Evolutionary conservation across 1,140 invertebrate species (phyloP).

Genomic region (Aphaenogaster ashmeadi): DNA sequence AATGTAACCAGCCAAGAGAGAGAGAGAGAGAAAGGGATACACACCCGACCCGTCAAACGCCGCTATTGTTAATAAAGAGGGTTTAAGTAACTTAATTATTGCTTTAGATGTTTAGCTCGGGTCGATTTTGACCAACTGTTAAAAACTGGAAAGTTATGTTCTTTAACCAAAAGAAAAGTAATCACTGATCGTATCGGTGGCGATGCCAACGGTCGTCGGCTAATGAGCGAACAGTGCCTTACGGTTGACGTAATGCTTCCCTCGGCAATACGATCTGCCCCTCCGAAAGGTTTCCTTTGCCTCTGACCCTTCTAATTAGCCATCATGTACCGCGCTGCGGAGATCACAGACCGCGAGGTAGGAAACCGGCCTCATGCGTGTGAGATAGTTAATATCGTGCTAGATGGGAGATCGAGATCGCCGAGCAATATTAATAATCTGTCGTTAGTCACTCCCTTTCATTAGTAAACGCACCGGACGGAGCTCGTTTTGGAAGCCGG

Average conservation of each 20-base stretch:
- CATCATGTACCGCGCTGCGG: slow-evolving; percentile 64
- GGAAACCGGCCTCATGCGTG: slow-evolving; percentile 39
- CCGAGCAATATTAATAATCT: slow-evolving; percentile 75
- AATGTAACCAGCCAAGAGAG: slow-evolving; percentile 31
- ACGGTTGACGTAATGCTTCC: slow-evolving; percentile 36
- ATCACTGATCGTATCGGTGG: slow-evolving; percentile 33
- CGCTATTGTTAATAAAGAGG: slow-evolving; percentile 45
- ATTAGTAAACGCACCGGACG: slow-evolving; percentile 69
- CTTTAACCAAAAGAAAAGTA: slow-evolving; percentile 6
- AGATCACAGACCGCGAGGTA: slow-evolving; percentile 65
- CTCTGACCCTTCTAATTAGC: slow-evolving; percentile 72
- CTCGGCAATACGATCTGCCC: slow-evolving; percentile 7
- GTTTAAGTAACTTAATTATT: slow-evolving; percentile 49
- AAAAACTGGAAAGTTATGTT: background rate
- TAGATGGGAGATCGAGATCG: slow-evolving; percentile 74
- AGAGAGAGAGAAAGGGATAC: background rate
- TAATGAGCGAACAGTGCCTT: slow-evolving; percentile 60
- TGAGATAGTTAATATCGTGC: slow-evolving; percentile 63
- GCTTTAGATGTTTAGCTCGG: slow-evolving; percentile 31
- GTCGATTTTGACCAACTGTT: background rate
- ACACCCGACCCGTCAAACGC: slow-evolving; percentile 19
- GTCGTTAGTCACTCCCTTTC: slow-evolving; percentile 76
- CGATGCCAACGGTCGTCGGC: slow-evolving; percentile 13
- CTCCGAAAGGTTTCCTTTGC: slow-evolving; percentile 50
- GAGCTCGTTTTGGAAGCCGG: slow-evolving; percentile 72